A percentile compares a stretch with the other conserved stretches of the same genome.
Conservation (phyloP, 2,797 vertebrate species). For the Loriculus beryllinus region DNA sequence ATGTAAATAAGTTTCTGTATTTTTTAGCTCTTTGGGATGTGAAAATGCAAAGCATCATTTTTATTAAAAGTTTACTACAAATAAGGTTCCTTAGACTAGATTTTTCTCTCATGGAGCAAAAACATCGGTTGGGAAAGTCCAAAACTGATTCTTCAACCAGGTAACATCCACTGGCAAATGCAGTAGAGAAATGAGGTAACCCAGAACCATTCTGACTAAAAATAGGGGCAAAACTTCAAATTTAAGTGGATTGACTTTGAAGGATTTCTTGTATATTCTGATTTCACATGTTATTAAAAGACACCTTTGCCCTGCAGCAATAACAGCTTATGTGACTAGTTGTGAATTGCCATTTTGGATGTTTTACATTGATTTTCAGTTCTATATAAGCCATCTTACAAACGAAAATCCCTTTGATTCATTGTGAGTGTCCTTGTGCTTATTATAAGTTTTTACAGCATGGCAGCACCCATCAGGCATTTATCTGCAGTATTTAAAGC, state of each 20-base stretch:
- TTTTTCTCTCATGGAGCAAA: background rate
- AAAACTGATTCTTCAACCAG: background rate
- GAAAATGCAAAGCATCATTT: conserved; percentile 12
- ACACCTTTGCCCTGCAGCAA: background rate
- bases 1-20: conserved; percentile 39
- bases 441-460: background rate
- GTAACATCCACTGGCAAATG: background rate
- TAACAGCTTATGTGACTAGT: background rate
- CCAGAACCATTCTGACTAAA: background rate
- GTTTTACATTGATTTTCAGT: background rate
- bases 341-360: background rate
- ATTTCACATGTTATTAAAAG: background rate
- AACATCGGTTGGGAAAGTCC: background rate
- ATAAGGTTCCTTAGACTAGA: background rate
- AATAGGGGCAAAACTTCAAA: background rate
- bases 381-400: background rate
- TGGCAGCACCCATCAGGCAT: background rate
- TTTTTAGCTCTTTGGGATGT: conserved; percentile 37
- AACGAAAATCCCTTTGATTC: background rate
- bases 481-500: background rate
- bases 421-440: background rate
- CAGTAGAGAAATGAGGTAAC: background rate
- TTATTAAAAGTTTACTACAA: conserved; percentile 45
- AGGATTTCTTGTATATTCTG: background rate
- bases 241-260: background rate